phyloP scores from a whole-genome alignment of 2,113 vertebrate genomes.

The Embiotoca jacksoni region DNA sequence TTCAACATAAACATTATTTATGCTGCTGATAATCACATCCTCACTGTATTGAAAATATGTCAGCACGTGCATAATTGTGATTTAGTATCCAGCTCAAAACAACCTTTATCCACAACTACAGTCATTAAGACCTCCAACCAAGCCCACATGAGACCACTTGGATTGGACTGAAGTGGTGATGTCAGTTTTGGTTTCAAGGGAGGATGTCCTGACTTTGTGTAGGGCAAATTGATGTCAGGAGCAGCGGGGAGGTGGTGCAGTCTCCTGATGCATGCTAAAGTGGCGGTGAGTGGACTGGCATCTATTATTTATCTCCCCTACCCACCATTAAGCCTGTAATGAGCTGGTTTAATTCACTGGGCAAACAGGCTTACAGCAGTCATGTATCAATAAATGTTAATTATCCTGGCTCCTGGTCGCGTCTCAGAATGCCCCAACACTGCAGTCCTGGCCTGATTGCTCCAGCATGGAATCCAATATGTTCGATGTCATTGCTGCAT shows the following conservation, averaged over 20 bases:
- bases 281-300: conserved; percentile 78
- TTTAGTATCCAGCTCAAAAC: conserved; percentile 11
- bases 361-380: conserved; percentile 82
- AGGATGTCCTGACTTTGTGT: conserved; percentile 71
- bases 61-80: conserved; percentile 16
- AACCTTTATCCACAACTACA: conserved; percentile 27
- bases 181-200: conserved; percentile 69
- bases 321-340: conserved; percentile 82
- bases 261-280: conserved; percentile 75
- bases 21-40: background rate
- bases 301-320: conserved; percentile 83
- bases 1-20: conserved; percentile 11
- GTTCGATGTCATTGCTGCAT: conserved; percentile 68
- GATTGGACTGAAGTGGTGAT: conserved; percentile 58
- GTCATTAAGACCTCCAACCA: conserved; percentile 52
- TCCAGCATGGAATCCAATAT: conserved; percentile 78
- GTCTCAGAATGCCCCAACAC: conserved; percentile 54
- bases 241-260: conserved; percentile 1
- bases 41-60: background rate
- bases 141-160: conserved; percentile 63
- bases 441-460: conserved; percentile 60
- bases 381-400: conserved; percentile 85
- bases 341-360: conserved; percentile 82
- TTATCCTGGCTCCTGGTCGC: conserved; percentile 76
- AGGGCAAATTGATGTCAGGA: conserved; percentile 68